These are phyloP conservation scores for Camponotus floridanus DNA, from an alignment of 1,140 invertebrate genomes.

Conservation along the genomic window DNA sequence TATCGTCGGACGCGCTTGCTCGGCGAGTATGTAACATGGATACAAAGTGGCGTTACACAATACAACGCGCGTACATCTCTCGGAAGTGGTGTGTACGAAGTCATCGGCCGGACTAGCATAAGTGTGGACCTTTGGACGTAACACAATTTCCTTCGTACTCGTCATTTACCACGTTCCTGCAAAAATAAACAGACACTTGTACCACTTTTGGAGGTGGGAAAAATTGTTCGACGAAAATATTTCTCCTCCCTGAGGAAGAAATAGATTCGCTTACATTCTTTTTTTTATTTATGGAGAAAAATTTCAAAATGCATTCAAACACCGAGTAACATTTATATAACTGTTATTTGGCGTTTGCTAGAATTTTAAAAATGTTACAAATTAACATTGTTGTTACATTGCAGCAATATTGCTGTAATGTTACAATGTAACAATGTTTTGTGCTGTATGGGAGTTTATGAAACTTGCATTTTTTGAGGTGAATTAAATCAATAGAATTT, in stretches of 20 bases:
- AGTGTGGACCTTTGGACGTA: slow-evolving; percentile 56
- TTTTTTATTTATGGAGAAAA: no score
- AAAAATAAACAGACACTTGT: slow-evolving; percentile 62
- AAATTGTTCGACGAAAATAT: neutral
- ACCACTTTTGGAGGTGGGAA: slow-evolving; percentile 29
- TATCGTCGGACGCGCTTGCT: slow-evolving; percentile 63
- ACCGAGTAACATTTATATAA: no score
- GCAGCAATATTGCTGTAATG: no score
- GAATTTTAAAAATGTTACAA: neutral
- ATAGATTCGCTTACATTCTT: neutral
- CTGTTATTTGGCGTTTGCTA: no score
- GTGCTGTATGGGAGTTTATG: neutral
- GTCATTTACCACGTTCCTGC: slow-evolving; percentile 33
- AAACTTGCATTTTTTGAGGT: neutral
- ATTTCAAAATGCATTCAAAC: neutral
- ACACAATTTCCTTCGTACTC: slow-evolving; percentile 11
- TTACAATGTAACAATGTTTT: no score
- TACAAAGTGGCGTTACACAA: slow-evolving; percentile 62
- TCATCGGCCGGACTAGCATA: slow-evolving; percentile 61
- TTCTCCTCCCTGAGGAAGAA: neutral
- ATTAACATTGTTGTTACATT: no score
- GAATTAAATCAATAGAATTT: slow-evolving; percentile 21
- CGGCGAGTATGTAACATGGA: slow-evolving; percentile 38
- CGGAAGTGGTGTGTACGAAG: slow-evolving; percentile 41
- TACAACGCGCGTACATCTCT: slow-evolving; percentile 55